Conservation (phyloP, 2,113 vertebrate genomes). For the Martes martes region DNA sequence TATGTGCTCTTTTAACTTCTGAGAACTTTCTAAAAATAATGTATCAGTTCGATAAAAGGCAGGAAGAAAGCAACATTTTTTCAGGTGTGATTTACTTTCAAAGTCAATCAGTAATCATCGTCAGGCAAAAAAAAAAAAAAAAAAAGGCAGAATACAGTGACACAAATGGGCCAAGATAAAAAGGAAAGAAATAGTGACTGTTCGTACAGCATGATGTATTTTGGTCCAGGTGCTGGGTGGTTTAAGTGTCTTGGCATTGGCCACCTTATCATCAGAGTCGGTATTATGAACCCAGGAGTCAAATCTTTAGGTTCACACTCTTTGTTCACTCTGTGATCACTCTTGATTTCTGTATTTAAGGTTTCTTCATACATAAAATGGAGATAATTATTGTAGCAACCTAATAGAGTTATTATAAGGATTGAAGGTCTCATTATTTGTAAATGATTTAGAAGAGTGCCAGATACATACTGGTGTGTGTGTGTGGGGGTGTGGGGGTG, state of each 20-base stretch:
- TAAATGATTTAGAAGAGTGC: background rate
- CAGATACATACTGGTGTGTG: background rate
- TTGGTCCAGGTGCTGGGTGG: background rate
- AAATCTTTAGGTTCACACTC: background rate
- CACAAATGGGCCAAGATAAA: background rate
- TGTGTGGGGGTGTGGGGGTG: background rate
- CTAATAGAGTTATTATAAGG: background rate
- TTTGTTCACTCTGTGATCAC: background rate
- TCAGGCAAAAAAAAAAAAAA: background rate
- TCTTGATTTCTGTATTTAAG: background rate
- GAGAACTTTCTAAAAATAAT: constrained; percentile 12
- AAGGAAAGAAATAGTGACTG: background rate
- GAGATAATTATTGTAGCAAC: background rate
- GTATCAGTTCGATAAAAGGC: background rate
- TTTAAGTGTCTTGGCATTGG: background rate
- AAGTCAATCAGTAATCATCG: constrained; percentile 1
- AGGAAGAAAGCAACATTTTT: constrained; percentile 11
- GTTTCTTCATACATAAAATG: background rate
- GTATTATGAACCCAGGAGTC: background rate
- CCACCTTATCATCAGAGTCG: fast-evolving
- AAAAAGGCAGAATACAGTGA: background rate
- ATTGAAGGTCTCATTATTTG: background rate
- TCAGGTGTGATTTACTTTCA: constrained; percentile 4
- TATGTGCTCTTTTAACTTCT: background rate
- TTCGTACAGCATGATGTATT: background rate